Evolutionary conservation across 2,797 vertebrate genomes (phyloP), one percentile per base, ranked within the genome.

Genomic region (Mycteria americana): DNA sequence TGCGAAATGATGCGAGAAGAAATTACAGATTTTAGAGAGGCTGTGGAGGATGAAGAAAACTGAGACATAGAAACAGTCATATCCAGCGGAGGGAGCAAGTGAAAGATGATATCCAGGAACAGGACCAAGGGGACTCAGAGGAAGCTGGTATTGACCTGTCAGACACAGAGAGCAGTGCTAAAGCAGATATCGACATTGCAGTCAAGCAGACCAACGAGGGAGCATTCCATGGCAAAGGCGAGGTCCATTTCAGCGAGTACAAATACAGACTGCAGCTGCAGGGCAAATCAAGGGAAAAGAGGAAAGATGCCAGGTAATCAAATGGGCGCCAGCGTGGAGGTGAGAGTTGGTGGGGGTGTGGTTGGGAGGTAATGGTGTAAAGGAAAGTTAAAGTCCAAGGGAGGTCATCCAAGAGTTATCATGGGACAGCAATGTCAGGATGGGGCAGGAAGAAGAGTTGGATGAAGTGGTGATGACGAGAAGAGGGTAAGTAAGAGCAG

Each of bases 111-210:
- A 75, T 11, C 13, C 41, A 50, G 33, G 39, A 30, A 88, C 33
- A 85, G 18, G 24, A 51, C 11, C 0, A 2, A 74, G 23, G 16
- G 5, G 17, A 28, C 27, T 67, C 67, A 24, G 17, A 73, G 24
- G 39, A 85, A 70, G 48, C 35, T 57, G 28, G 15, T n/a, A 56
- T 33, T 83, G 68, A 65, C 39, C 62, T 68, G 50, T 54, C 37
- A 63, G 85, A 82, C 57, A 53, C 46, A 77, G 33, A 73, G 11
- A 63, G 51, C n/a, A 43, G 33, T 80, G 48, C 30, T 93, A n/a
- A 67, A 73, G 35, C 56, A 76, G 33, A 3, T 56, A 37, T 5
- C 18, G 57, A 10, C 45, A 50, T 12, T 0, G 0, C 22, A 88
- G 25, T 9, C 72, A 53, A 79, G 23, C 46, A 60, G 63, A 64